These are phyloP conservation scores for Dascillus cervinus DNA, from an alignment of 2,888 invertebrate species.

Conservation along the genomic window DNA sequence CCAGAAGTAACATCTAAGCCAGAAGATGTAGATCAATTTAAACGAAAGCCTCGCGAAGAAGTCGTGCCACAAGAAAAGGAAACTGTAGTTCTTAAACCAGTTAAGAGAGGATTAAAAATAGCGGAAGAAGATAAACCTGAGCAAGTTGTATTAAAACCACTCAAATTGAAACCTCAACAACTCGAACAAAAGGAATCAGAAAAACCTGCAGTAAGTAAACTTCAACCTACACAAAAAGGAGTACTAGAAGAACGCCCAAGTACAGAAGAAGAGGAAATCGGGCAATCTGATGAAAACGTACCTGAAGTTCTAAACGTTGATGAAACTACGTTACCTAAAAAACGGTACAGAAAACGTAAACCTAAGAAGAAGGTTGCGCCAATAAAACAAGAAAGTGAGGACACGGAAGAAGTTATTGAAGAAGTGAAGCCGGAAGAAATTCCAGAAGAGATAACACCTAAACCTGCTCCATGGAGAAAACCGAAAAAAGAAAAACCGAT, in stretches of 20 bases:
- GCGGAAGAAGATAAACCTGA: constrained; percentile 18
- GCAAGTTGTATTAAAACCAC: constrained; percentile 21
- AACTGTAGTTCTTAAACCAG: constrained; percentile 37
- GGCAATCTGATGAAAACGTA: no score
- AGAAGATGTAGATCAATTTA: constrained; percentile 34
- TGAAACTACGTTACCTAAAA: no score
- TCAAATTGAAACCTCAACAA: constrained; percentile 16
- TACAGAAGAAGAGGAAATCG: constrained; percentile 6
- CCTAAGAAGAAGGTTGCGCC: constrained; percentile 27
- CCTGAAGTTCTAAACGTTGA: no score
- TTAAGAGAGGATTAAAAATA: constrained; percentile 27
- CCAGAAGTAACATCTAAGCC: background rate
- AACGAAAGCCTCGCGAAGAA: constrained; percentile 30
- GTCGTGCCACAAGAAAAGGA: constrained; percentile 40
- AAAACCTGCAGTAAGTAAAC: no score
- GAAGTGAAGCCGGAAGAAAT: constrained; percentile 21
- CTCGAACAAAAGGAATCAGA: constrained; percentile 12
- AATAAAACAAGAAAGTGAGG: constrained; percentile 38
- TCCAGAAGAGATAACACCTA: constrained; percentile 18
- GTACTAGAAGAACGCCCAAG: no score
- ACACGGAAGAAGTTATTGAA: constrained; percentile 27
- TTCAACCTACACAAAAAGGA: no score
- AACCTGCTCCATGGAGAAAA: constrained; percentile 17
- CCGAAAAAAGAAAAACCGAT: constrained; percentile 26
- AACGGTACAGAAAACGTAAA: constrained; percentile 17